Base-by-base conservation (phyloP, 2,888 invertebrate genomes). In the Agrochola macilenta region DNA sequence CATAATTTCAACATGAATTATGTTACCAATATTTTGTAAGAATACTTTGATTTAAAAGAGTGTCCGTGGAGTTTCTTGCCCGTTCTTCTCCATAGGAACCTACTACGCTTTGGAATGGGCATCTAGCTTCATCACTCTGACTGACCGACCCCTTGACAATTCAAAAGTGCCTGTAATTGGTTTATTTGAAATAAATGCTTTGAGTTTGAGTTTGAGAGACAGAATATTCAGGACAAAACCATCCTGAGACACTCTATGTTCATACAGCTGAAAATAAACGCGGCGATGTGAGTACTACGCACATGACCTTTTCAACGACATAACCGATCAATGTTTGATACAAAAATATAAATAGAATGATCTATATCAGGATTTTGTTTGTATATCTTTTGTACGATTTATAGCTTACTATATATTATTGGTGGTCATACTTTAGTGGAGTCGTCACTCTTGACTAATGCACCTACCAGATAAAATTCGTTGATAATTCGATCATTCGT, bases 301-400 rank as follows among this genome's bases (percentile, higher is more conserved):
- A 43, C 30, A 30, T 49, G 49, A 76, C 71, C 57, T 39, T 79
- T 70, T 71, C 70, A 30, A 30, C 49, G n/a, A 58, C 39, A 58
- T 20, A 30, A n/a, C 14, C 54, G 30, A 20, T 20, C 71, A 49
- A 14, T 58, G 17, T 17, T 35, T 20, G 54, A 61, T 39, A 69
- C 68, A 78, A 57, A 76, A 49, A 35, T 54, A 78, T 46, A 46
- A 79, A 79, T 79, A 79, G 57, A 69, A 57, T 69, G 9, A 35
- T 69, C 54, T 69, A 79, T 49, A 49, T 49, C 26, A n/a, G 35
- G 54, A 20, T 35, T 54, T 49, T 26, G 43, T 54, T 46, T n/a
- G 17, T 68, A 46, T 60, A 17, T 23, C 26, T 2, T 57, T 57
- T 26, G 9, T 30, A 52, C 49, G 58, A 39, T 54, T 39, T 17